phyloP scores from a whole-genome alignment of 2,888 invertebrate species.

The Anorthoa munda region DNA sequence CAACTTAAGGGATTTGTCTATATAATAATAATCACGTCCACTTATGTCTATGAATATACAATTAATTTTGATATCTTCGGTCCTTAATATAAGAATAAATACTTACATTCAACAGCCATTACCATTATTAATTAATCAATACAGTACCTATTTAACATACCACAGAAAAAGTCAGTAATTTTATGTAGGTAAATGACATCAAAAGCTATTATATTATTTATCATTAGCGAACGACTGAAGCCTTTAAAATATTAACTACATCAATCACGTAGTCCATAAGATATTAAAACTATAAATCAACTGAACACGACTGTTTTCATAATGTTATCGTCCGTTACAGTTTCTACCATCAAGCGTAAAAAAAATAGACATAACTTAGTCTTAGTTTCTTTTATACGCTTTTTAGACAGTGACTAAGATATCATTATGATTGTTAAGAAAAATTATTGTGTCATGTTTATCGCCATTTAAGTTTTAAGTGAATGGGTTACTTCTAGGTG shows the following conservation, averaged over 20 bases:
- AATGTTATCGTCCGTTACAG: constrained; percentile 12
- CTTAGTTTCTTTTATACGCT: no score
- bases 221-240: neutral
- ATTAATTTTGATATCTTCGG: neutral
- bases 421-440: no score
- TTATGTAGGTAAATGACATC: constrained; percentile 10
- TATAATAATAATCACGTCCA: neutral
- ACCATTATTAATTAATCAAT: constrained; percentile 15
- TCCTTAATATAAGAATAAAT: neutral
- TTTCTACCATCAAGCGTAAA: neutral
- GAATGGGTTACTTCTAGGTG: no score
- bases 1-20: neutral
- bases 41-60: neutral
- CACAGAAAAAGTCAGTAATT: neutral
- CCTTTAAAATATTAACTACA: constrained; percentile 38
- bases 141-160: neutral
- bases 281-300: constrained; percentile 57
- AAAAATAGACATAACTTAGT: constrained; percentile 19
- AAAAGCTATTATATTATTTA: constrained; percentile 40
- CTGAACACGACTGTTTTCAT: constrained; percentile 19
- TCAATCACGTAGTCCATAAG: constrained; percentile 43
- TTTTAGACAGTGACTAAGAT: no score
- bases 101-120: constrained; percentile 14
- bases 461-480: no score
- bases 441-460: no score